These are phyloP conservation scores for Dascyllus trimaculatus DNA, from an alignment of 2,113 vertebrate species.

Conservation along the genomic window DNA sequence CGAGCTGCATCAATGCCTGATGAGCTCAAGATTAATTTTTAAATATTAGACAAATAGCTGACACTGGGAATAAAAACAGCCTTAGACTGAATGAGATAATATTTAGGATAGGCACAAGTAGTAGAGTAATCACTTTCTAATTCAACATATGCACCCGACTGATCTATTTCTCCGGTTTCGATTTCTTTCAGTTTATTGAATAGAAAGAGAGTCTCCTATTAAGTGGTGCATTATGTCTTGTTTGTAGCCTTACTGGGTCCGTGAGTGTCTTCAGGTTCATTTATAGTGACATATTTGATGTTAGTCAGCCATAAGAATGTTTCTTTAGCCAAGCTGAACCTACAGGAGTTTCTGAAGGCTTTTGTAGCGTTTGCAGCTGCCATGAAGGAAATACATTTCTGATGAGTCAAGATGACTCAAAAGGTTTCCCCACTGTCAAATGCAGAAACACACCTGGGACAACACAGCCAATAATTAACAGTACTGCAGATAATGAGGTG, in stretches of 20 bases:
- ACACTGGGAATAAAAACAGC: background rate
- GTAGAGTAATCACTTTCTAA: too few relatives aligned
- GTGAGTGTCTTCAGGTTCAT: background rate
- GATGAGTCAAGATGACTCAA: conserved; percentile 18
- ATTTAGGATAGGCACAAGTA: too few relatives aligned
- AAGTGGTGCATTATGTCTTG: background rate
- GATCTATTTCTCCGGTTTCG: too few relatives aligned
- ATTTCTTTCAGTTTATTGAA: too few relatives aligned
- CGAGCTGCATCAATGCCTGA: background rate
- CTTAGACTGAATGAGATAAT: too few relatives aligned
- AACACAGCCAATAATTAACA: conserved; percentile 3
- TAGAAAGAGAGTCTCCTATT: background rate
- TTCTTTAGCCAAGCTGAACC: background rate
- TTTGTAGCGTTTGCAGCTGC: background rate
- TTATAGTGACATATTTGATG: background rate
- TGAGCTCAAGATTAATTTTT: background rate
- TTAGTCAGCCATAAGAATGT: background rate
- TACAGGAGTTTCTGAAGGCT: conserved; percentile 4
- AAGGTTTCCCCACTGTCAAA: background rate
- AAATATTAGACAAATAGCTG: background rate
- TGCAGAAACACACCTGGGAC: background rate
- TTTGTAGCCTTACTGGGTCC: background rate
- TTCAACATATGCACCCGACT: too few relatives aligned
- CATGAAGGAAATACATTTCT: background rate
- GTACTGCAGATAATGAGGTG: background rate